Evolutionary conservation across 2,113 vertebrate species (phyloP), one percentile per base, ranked within the genome.

Genomic region (Calcarius ornatus): DNA sequence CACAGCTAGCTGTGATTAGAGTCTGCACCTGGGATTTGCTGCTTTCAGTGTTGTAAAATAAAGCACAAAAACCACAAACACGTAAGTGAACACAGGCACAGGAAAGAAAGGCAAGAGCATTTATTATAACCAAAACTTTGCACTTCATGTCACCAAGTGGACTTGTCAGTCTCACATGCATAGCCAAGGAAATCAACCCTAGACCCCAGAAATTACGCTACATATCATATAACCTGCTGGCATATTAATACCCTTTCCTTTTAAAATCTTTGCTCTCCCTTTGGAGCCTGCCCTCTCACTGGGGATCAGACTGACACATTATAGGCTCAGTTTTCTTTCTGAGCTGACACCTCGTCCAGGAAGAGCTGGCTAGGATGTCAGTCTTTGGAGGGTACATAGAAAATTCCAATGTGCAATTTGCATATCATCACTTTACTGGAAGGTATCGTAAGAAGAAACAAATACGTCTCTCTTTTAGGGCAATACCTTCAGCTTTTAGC

Each of bases 191-290:
- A 97, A 92, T 95, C 86, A 96, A 94, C 84, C 72, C 66, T 94
- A 77, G 86, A 91, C 75, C 86, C 64, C 71, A 94, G 84, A 94
- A 96, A 95, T 96, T 94, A 79, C 3, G 6, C 75, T 95, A 81
- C 12, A 5, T 96, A 97, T 97, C 95, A 17, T 90, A 95, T 96
- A 86, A 92, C 92, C 48, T 82, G 51, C 86, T 79, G 91, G 92
- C 87, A 71, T 96, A 95, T 92, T 96, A 97, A 94, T 97, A 97
- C 89, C 60, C 84, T 95, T 96, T 94, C 95, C 89, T 97, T 96
- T 97, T 96, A 90, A 96, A 97, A 94, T 96, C 95, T 92, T 83
- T 92, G 45, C 71, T 90, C 65, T 94, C 94, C 79, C 89, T 96
- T 94, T 1, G 69, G 95, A 96, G 86, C 90, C 94, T 95, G 59